Evolutionary conservation across 2,888 invertebrate genomes (phyloP).

Genomic region (Perizoma affinitatum): DNA sequence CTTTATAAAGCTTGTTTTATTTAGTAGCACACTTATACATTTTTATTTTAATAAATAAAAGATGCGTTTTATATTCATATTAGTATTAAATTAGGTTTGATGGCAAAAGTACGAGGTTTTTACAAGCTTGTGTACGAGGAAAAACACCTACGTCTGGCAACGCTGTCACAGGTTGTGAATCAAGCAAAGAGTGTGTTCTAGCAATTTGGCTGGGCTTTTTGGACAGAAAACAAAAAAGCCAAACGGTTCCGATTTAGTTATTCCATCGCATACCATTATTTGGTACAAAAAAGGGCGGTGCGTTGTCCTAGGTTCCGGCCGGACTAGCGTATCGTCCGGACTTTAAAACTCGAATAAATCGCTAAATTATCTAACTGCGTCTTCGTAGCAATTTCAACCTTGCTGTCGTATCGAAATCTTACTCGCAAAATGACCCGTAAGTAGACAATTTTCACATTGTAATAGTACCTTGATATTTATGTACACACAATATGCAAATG

Average conservation of each 20-base stretch:
- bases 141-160: too few relatives aligned
- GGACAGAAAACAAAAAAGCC: constrained; percentile 31
- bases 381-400: constrained; percentile 46
- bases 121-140: too few relatives aligned
- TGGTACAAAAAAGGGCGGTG: constrained; percentile 76
- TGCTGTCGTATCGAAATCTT: constrained; percentile 47
- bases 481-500: too few relatives aligned
- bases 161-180: too few relatives aligned
- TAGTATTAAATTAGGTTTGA: too few relatives aligned
- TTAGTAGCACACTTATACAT: too few relatives aligned
- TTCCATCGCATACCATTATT: constrained; percentile 66
- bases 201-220: constrained; percentile 2
- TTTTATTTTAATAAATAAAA: too few relatives aligned
- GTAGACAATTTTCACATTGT: constrained; percentile 43
- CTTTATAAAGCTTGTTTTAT: too few relatives aligned
- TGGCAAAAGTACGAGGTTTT: too few relatives aligned
- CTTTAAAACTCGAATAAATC: constrained; percentile 44
- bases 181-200: too few relatives aligned
- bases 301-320: constrained; percentile 83
- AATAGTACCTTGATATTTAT: not conserved
- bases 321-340: constrained; percentile 83
- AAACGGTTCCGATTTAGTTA: constrained; percentile 66
- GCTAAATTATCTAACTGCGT: constrained; percentile 47
- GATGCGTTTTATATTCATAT: too few relatives aligned
- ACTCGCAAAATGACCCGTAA: constrained; percentile 76